These are phyloP conservation scores for Neria commutata DNA, from an alignment of 2,888 invertebrate species.

Conservation along the genomic window DNA sequence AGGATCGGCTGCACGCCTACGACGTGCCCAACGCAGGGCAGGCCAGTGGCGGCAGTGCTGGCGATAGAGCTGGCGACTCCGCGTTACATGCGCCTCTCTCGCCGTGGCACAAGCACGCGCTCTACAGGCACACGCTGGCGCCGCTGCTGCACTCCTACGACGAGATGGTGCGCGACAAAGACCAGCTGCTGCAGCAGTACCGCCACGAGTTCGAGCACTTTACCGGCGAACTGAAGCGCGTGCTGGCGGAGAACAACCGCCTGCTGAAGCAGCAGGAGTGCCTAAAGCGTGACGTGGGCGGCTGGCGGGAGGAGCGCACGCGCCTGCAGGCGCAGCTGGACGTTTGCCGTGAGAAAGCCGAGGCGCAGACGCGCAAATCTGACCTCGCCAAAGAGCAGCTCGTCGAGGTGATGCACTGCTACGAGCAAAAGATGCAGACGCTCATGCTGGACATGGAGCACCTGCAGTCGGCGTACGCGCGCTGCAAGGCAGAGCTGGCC, in stretches of 20 bases:
- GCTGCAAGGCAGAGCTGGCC: slow-evolving; percentile 56
- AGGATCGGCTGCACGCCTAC: slow-evolving; percentile 68
- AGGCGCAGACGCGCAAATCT: slow-evolving; percentile 67
- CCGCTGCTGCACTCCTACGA: slow-evolving; percentile 81
- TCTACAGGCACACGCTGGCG: slow-evolving; percentile 60
- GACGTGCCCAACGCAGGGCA: slow-evolving; percentile 8
- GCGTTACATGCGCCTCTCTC: slow-evolving; percentile 12
- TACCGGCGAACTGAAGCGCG: slow-evolving; percentile 73
- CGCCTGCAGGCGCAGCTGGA: slow-evolving; percentile 57
- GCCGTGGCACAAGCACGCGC: slow-evolving; percentile 38
- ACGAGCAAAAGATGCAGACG: slow-evolving; percentile 73
- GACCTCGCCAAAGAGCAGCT: slow-evolving; percentile 75
- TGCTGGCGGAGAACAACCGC: slow-evolving; percentile 73
- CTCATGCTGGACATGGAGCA: slow-evolving; percentile 58
- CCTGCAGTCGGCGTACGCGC: slow-evolving; percentile 56
- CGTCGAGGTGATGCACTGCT: slow-evolving; percentile 74
- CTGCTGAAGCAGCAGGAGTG: slow-evolving; percentile 66
- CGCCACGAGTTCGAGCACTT: slow-evolving; percentile 74
- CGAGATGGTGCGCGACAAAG: slow-evolving; percentile 78
- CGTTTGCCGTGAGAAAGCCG: slow-evolving; percentile 58
- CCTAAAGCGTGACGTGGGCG: slow-evolving; percentile 61
- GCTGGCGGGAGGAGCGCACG: slow-evolving; percentile 60
- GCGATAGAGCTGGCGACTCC: slow-evolving; percentile 19
- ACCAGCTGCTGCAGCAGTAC: slow-evolving; percentile 73
- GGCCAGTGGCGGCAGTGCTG: slow-evolving; percentile 31